Conservation (phyloP, 23 tunicate species). For the Ascidia mentula region DNA sequence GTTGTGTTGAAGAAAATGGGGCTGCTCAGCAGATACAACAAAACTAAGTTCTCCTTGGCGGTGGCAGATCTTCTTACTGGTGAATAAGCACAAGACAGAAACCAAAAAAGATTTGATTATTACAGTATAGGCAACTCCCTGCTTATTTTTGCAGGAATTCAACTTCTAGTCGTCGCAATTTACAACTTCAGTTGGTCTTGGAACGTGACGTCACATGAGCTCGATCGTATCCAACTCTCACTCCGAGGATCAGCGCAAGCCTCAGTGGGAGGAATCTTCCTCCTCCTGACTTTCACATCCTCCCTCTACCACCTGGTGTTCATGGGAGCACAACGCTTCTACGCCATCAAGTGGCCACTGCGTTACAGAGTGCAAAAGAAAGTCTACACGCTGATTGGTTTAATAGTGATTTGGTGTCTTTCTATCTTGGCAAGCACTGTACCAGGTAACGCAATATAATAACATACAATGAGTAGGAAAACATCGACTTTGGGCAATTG, state of each 20-base stretch:
- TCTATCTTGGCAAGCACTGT: not conserved
- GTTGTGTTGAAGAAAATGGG: too few species aligned
- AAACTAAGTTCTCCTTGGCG: too few species aligned
- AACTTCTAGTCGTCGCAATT: constrained; percentile 13
- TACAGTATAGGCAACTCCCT: too few species aligned
- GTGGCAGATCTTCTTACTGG: too few species aligned
- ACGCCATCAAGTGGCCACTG: constrained; percentile 34
- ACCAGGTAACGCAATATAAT: not conserved
- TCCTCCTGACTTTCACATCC: constrained; percentile 28
- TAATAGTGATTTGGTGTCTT: not conserved
- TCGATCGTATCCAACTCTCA: not conserved
- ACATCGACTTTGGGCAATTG: too few species aligned
- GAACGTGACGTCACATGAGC: constrained; percentile 8
- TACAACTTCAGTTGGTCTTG: constrained; percentile 15
- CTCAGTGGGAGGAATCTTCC: constrained; percentile 21
- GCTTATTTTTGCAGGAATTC: constrained; percentile 23
- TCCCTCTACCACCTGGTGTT: constrained; percentile 44
- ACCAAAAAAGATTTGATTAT: too few species aligned
- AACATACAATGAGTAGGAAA: too few species aligned
- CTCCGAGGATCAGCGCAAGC: constrained; percentile 11
- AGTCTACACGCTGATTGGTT: not conserved
- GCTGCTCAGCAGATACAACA: too few species aligned
- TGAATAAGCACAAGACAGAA: too few species aligned
- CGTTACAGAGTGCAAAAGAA: not conserved
- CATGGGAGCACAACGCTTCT: constrained; percentile 13